phyloP scores from a whole-genome alignment of 1,140 invertebrate species.

The Habropoda laboriosa region DNA sequence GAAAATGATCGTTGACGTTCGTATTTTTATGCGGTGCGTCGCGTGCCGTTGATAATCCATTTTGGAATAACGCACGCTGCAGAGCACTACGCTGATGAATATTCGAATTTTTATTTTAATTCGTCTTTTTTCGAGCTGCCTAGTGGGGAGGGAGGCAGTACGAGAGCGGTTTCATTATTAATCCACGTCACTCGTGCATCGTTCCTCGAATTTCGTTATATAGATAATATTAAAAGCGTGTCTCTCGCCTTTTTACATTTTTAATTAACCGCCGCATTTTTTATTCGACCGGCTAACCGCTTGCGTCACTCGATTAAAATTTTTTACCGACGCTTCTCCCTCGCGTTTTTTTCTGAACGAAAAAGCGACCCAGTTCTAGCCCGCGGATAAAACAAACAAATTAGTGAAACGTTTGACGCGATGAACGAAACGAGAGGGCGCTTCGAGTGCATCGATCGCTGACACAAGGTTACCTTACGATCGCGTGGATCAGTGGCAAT shows the following conservation, averaged over 20 bases:
- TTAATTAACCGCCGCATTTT: constrained; percentile 40
- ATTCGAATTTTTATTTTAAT: constrained; percentile 58
- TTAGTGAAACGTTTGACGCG: constrained; percentile 5
- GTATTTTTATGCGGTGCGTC: constrained; percentile 36
- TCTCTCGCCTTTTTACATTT: constrained; percentile 24
- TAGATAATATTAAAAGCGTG: constrained; percentile 34
- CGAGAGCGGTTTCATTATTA: constrained; percentile 51
- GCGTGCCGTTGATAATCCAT: constrained; percentile 37
- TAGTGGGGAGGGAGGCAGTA: no score
- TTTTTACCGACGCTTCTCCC: not conserved
- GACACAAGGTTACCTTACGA: no score
- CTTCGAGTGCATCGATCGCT: not conserved
- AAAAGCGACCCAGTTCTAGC: not conserved
- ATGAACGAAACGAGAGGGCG: not conserved
- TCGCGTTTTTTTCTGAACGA: not conserved
- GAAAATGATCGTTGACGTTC: not conserved
- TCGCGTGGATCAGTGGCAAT: no score
- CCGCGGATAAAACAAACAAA: constrained; percentile 17
- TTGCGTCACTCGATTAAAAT: constrained; percentile 28
- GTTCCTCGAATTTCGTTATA: constrained; percentile 45
- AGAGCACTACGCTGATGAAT: constrained; percentile 39
- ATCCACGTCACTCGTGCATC: constrained; percentile 30
- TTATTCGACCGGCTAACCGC: constrained; percentile 8
- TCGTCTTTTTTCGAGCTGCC: not conserved
- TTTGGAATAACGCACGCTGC: constrained; percentile 31